Evolutionary conservation across 2,888 invertebrate species (phyloP), one percentile per base, ranked within the genome.

Genomic region (Drosophila flavopinicola): DNA sequence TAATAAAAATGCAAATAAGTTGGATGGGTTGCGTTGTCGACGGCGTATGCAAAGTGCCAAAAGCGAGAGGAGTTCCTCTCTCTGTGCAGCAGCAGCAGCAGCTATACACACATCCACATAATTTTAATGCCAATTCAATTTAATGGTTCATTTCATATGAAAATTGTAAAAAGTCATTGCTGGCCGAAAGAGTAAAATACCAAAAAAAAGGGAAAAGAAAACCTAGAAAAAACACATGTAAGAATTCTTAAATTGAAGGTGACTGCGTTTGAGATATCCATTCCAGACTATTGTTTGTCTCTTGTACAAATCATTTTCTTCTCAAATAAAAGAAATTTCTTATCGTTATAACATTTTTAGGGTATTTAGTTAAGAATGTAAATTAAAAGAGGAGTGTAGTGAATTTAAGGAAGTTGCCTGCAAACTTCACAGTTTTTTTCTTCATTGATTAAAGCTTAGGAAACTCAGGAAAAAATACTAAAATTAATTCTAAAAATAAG

Each of bases 141-240:
- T 85, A 84, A 84, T 85, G 83, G 83, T 84, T 84, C 83, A 83
- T 83, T 83, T 83, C 83, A 84, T 84, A 85, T 85, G 86, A 84
- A 84, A 84, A 84, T 84, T 84, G 83, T 84, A 85, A 84, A 80
- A 84, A 85, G 84, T 84, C 85, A 83, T 83, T 82, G 82, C 70
- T 82, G 82, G 82, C 76, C 76, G 49, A 84, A 70, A 80, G 84
- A 70, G 67, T 73, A 57, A 70, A 68, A 69, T 64, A 35, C 37
- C 59, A 61, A 54, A 37, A 51, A 48, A 30, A 39, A 38, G 52
- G 6, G 6, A 9, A 29, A 35, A 32, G 20, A 35, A 47, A 29
- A 41, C 25, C 37, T 58, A 54, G 67, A 38, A 47, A 56, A 47
- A 35, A 27, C 11, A 25, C 6, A 45, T 35, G 37, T 30, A 25